A percentile compares a stretch with the other conserved stretches of the same genome.
Evolutionary conservation across 2,888 invertebrate genomes (phyloP).

Genomic region (Eupithecia insigniata): DNA sequence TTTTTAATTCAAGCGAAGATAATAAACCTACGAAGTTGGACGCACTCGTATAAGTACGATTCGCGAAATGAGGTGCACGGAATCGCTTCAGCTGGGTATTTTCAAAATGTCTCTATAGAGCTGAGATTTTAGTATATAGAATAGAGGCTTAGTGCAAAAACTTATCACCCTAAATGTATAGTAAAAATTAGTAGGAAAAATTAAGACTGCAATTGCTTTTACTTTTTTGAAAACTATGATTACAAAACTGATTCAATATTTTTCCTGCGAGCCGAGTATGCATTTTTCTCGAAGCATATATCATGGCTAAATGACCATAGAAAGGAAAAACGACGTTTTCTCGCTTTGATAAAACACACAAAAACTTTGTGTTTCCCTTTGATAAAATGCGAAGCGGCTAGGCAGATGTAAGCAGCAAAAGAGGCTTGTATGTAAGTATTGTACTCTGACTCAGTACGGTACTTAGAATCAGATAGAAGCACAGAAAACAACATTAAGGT

Average conservation of each 20-base stretch:
- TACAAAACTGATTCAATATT: too few relatives aligned
- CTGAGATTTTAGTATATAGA: background rate
- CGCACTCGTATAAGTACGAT: constrained; percentile 33
- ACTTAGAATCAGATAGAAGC: background rate
- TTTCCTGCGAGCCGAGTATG: background rate
- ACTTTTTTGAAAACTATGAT: too few relatives aligned
- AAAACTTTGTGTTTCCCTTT: background rate
- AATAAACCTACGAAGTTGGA: constrained; percentile 68
- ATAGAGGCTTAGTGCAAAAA: background rate
- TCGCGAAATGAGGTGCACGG: constrained; percentile 24
- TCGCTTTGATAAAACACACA: background rate
- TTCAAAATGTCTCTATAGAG: constrained; percentile 18
- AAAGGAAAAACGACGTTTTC: background rate
- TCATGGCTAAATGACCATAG: background rate
- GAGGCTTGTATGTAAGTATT: background rate
- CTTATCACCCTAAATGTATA: too few relatives aligned
- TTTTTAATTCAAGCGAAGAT: constrained; percentile 73
- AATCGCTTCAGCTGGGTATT: constrained; percentile 10
- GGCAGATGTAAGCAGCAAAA: background rate
- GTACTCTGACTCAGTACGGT: background rate
- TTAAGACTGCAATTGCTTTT: too few relatives aligned
- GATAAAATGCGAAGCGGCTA: background rate
- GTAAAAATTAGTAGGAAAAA: too few relatives aligned
- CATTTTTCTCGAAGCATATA: background rate
- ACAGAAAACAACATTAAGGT: background rate